Percentiles rank a stretch among this genome's conserved stretches.
phyloP scores from a whole-genome alignment of 2,797 vertebrate genomes.

The Staurois parvus region DNA sequence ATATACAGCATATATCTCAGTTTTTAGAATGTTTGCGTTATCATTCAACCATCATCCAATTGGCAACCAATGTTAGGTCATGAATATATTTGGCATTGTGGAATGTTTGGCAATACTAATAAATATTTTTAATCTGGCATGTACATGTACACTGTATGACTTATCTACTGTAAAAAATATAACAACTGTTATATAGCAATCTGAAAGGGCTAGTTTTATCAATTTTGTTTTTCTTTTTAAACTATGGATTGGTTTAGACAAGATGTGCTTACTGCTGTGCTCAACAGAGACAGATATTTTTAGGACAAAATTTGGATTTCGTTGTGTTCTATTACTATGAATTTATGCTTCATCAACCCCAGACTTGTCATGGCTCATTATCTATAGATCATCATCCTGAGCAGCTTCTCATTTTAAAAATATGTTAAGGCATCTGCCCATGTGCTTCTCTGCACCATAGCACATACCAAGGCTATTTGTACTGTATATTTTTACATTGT shows the following conservation, averaged over 20 bases:
- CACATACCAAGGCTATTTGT: conserved; percentile 51
- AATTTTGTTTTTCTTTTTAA: background rate
- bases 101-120: no score
- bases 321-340: conserved; percentile 63
- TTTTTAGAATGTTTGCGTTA: no score
- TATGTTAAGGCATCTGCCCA: conserved; percentile 75
- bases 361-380: conserved; percentile 75
- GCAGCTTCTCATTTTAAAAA: conserved; percentile 74
- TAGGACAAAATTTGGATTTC: conserved; percentile 53
- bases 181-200: no score
- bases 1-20: no score
- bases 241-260: background rate
- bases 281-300: conserved; percentile 38
- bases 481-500: conserved; percentile 26
- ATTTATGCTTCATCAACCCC: conserved; percentile 67
- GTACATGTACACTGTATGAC: no score
- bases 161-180: no score
- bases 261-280: conserved; percentile 8
- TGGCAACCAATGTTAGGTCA: no score
- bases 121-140: no score
- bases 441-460: conserved; percentile 67
- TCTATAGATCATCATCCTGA: conserved; percentile 75
- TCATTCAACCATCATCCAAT: no score
- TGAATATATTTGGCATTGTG: no score
- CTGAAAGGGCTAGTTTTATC: background rate